Percentiles rank a stretch among this genome's conserved stretches.
phyloP scores from a whole-genome alignment of 2,113 vertebrate genomes.

The Hippolais icterina region DNA sequence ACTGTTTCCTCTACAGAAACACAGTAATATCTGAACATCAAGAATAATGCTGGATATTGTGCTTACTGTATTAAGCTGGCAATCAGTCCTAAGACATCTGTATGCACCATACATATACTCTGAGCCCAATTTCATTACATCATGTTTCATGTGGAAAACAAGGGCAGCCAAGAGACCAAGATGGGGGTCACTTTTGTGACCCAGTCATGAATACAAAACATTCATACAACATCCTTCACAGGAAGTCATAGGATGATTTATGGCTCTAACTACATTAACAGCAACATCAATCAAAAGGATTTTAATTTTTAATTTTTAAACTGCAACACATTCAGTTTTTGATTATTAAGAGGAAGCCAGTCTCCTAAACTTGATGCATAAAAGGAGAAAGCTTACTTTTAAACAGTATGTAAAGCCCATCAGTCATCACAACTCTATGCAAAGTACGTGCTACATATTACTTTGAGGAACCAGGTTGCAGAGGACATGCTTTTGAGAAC shows the following conservation, averaged over 20 bases:
- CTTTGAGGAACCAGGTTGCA: neutral
- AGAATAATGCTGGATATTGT: neutral
- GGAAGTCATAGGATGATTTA: conserved; percentile 30
- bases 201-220: neutral
- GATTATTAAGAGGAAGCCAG: neutral
- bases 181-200: neutral
- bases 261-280: conserved; percentile 48
- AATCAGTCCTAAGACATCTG: neutral
- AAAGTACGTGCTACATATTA: neutral
- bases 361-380: neutral
- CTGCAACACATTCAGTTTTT: neutral
- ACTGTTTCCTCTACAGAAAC: neutral
- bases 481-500: neutral
- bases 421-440: neutral
- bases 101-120: neutral
- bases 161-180: neutral
- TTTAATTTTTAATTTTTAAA: conserved; percentile 43
- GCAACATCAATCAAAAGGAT: conserved; percentile 29
- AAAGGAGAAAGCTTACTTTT: neutral
- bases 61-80: neutral
- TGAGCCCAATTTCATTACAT: conserved; percentile 29
- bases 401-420: neutral
- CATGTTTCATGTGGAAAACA: neutral
- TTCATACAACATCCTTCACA: neutral
- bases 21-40: neutral